Conservation (phyloP, 2,888 invertebrate species). For the Drosophila nr. perissopoda region DNA sequence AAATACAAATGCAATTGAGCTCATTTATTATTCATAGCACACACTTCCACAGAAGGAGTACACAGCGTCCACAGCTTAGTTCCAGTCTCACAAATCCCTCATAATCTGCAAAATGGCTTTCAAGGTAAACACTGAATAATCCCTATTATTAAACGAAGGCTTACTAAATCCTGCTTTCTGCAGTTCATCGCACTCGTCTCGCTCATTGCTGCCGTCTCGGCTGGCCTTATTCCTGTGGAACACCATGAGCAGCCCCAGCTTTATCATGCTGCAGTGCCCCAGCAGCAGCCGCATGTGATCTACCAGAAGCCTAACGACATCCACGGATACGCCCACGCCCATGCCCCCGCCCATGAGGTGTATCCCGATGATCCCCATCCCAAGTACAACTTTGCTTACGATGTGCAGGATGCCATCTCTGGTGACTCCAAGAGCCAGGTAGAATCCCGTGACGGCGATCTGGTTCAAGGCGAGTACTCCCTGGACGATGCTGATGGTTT, state of each 20-base stretch:
- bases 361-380: slow-evolving; percentile 82
- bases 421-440: slow-evolving; percentile 84
- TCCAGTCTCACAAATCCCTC: slow-evolving; percentile 31
- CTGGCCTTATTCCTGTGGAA: slow-evolving; percentile 70
- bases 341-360: slow-evolving; percentile 60
- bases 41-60: slow-evolving; percentile 72
- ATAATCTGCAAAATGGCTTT: slow-evolving; percentile 75
- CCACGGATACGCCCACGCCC: slow-evolving; percentile 54
- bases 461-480: slow-evolving; percentile 84
- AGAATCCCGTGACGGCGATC: slow-evolving; percentile 84
- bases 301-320: slow-evolving; percentile 74
- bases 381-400: slow-evolving; percentile 83
- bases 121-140: slow-evolving; percentile 69
- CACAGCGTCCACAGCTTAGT: slow-evolving; percentile 53
- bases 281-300: slow-evolving; percentile 62
- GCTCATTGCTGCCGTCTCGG: slow-evolving; percentile 65
- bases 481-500: slow-evolving; percentile 84
- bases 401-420: slow-evolving; percentile 83
- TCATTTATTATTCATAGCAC: slow-evolving; percentile 82
- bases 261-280: slow-evolving; percentile 46
- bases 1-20: slow-evolving; percentile 74
- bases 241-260: slow-evolving; percentile 68
- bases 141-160: not conserved
- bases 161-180: not conserved
- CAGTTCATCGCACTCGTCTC: slow-evolving; percentile 71